Evolutionary conservation across 2,797 vertebrate genomes (phyloP).

Genomic region (Arrhamphus sclerolepis): DNA sequence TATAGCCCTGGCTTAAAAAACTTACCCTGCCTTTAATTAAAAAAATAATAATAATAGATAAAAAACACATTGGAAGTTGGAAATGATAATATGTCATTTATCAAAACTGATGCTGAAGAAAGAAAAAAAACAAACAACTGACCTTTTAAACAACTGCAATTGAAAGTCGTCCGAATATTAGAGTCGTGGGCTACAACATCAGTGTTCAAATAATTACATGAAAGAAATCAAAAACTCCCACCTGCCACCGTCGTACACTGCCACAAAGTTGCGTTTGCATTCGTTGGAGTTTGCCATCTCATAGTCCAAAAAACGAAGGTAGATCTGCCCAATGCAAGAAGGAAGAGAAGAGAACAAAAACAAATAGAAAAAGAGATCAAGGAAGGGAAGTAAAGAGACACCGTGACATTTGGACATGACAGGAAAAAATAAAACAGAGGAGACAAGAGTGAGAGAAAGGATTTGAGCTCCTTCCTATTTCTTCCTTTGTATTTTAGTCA

Average conservation of each 20-base stretch:
- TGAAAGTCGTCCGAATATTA: too few relatives aligned
- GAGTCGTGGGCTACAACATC: not conserved
- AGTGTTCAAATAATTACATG: not conserved
- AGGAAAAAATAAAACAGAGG: constrained; percentile 5
- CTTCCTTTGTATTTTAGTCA: constrained; percentile 30
- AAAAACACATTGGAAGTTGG: too few relatives aligned
- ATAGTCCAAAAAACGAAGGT: constrained; percentile 96
- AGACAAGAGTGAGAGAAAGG: constrained; percentile 10
- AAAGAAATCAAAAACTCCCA: constrained; percentile 26
- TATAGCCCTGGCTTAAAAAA: too few relatives aligned
- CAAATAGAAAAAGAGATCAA: constrained; percentile 26
- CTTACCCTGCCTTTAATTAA: too few relatives aligned
- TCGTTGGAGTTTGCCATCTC: constrained; percentile 99
- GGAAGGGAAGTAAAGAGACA: constrained; percentile 2
- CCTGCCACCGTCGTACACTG: constrained; percentile 95
- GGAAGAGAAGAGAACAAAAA: not conserved
- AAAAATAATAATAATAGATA: too few relatives aligned
- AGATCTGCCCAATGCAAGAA: constrained; percentile 84
- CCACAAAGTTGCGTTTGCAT: constrained; percentile 98
- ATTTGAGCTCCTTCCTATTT: constrained; percentile 34
- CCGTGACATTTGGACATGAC: constrained; percentile 4
- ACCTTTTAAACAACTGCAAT: too few relatives aligned
- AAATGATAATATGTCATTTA: too few relatives aligned
- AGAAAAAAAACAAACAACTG: too few relatives aligned
- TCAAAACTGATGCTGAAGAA: too few relatives aligned